Percentiles rank a stretch among this genome's conserved stretches.
Conservation (phyloP, 2,797 vertebrate species). For the Peromyscus attwateri region DNA sequence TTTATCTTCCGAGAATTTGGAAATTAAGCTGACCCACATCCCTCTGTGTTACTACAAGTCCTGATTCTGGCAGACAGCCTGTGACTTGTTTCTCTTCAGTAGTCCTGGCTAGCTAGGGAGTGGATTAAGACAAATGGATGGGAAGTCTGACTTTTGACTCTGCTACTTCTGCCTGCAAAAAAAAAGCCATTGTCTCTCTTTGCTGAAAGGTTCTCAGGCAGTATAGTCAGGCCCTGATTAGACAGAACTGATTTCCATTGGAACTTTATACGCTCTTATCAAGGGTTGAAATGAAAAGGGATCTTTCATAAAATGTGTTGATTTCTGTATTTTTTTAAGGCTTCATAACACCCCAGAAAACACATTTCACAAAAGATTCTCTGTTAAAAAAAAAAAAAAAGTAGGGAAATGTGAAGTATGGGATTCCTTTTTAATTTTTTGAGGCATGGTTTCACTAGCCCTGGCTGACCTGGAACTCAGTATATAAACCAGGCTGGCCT, state of each 20-base stretch:
- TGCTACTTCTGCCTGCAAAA: background rate
- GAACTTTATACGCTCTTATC: background rate
- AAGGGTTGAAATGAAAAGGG: slow-evolving; percentile 35
- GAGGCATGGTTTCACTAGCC: background rate
- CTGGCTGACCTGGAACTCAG: background rate
- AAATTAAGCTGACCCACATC: background rate
- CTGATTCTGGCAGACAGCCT: background rate
- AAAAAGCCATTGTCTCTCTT: background rate
- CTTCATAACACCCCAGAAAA: slow-evolving; percentile 41
- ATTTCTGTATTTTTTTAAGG: background rate
- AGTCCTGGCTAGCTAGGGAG: background rate
- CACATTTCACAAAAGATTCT: slow-evolving; percentile 63
- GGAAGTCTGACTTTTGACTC: background rate
- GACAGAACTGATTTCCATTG: slow-evolving; percentile 16
- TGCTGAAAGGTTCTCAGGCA: background rate
- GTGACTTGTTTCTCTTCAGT: background rate
- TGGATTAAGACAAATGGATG: background rate
- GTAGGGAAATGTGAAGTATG: slow-evolving; percentile 32
- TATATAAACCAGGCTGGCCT: background rate
- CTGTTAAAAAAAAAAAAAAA: background rate
- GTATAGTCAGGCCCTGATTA: background rate
- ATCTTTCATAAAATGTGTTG: background rate
- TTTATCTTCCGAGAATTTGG: slow-evolving; percentile 42
- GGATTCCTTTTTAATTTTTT: background rate
- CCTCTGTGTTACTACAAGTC: background rate